Percentiles rank a stretch among this genome's conserved stretches.
Evolutionary conservation across 1,140 invertebrate species (phyloP).

Genomic region (Drosophila ambigua): DNA sequence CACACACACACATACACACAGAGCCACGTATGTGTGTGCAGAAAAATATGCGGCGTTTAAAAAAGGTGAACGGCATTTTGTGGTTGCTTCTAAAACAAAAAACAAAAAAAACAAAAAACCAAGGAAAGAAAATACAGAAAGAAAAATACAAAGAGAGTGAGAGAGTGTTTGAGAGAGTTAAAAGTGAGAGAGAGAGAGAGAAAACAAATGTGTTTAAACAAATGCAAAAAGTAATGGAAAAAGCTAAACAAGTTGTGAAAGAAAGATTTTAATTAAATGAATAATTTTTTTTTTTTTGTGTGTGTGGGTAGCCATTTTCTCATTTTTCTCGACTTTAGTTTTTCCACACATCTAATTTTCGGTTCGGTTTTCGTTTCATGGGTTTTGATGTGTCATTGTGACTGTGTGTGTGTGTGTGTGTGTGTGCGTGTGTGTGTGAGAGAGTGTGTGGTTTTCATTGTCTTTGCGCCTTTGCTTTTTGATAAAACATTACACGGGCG

Average conservation of each 20-base stretch:
- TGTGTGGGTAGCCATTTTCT: slow-evolving; percentile 1
- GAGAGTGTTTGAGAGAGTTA: slow-evolving; percentile 2
- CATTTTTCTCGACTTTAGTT: too few species aligned
- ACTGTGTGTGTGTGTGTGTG: too few species aligned
- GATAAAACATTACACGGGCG: slow-evolving; percentile 71
- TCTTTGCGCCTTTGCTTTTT: slow-evolving; percentile 72
- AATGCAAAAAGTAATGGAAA: slow-evolving; percentile 1
- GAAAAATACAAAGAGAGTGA: slow-evolving; percentile 21
- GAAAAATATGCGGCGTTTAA: slow-evolving; percentile 82
- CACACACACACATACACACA: slow-evolving; percentile 29
- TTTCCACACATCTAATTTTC: too few species aligned
- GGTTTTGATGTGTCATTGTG: too few species aligned
- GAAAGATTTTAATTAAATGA: slow-evolving; percentile 54
- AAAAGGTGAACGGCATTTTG: slow-evolving; percentile 81
- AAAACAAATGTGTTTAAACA: not conserved
- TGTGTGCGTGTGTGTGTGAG: too few species aligned
- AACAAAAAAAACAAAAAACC: slow-evolving; percentile 34
- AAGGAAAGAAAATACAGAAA: slow-evolving; percentile 5
- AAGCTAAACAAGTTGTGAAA: slow-evolving; percentile 5
- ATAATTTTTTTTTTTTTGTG: slow-evolving; percentile 45
- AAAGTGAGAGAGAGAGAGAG: slow-evolving; percentile 10
- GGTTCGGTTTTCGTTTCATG: too few species aligned
- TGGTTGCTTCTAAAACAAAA: slow-evolving; percentile 25
- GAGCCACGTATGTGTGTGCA: slow-evolving; percentile 76
- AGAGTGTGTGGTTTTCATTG: slow-evolving; percentile 48